These are phyloP conservation scores for Lasioglossum vierecki DNA, from an alignment of 2,888 invertebrate genomes.

Conservation along the genomic window DNA sequence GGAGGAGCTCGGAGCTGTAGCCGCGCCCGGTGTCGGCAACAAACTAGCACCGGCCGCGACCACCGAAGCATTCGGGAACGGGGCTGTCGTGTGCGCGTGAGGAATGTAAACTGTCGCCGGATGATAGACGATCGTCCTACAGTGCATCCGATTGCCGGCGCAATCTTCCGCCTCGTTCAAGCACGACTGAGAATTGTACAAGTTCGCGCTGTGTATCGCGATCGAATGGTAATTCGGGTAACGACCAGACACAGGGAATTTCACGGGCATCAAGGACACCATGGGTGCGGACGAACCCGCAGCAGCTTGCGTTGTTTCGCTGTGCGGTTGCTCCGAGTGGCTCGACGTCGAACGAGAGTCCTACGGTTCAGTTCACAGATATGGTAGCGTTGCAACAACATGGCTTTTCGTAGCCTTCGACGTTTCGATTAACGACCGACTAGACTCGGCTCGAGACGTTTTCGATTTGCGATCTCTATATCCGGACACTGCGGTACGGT, in stretches of 20 bases:
- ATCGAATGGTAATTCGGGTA: slow-evolving; percentile 78
- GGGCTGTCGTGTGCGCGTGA: slow-evolving; percentile 73
- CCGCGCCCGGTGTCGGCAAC: slow-evolving; percentile 77
- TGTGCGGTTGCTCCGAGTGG: slow-evolving; percentile 80
- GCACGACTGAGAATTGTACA: slow-evolving; percentile 72
- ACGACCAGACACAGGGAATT: slow-evolving; percentile 78
- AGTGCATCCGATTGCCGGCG: slow-evolving; percentile 74
- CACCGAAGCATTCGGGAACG: slow-evolving; percentile 65
- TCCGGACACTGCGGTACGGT: background rate
- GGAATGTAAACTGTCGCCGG: slow-evolving; percentile 78
- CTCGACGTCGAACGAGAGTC: slow-evolving; percentile 81
- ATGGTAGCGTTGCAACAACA: background rate
- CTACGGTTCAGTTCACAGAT: slow-evolving; percentile 75
- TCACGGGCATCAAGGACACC: slow-evolving; percentile 79
- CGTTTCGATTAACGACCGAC: background rate
- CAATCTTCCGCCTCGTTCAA: slow-evolving; percentile 76
- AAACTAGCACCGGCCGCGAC: slow-evolving; percentile 72
- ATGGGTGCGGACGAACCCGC: slow-evolving; percentile 74
- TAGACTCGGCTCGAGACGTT: background rate
- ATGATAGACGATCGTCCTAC: slow-evolving; percentile 77
- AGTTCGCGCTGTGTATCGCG: slow-evolving; percentile 71
- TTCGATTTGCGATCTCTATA: background rate
- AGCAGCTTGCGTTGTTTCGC: slow-evolving; percentile 72
- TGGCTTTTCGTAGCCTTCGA: background rate
- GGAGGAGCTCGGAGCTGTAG: slow-evolving; percentile 62